Conservation (phyloP, 2,888 invertebrate species). For the Nephrotoma flavescens region DNA sequence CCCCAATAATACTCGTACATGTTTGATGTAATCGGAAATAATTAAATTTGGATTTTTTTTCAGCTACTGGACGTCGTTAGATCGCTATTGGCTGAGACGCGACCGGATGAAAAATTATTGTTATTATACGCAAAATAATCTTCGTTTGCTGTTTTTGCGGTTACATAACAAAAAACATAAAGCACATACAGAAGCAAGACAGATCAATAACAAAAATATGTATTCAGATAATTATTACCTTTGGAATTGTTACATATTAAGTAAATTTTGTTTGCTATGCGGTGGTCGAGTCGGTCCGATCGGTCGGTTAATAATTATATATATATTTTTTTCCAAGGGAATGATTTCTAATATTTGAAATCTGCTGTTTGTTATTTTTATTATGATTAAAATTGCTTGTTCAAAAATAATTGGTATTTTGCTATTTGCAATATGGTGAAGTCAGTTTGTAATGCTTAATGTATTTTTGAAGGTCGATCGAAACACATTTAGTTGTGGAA, state of each 20-base stretch:
- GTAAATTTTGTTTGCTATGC: not conserved
- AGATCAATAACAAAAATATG: not conserved
- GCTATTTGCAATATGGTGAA: not conserved
- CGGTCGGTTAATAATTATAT: not conserved
- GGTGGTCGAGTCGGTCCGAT: not conserved
- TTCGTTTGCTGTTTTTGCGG: not conserved
- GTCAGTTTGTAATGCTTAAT: no score
- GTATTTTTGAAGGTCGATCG: no score
- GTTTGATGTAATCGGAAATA: not conserved
- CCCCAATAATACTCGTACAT: not conserved
- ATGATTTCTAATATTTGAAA: not conserved
- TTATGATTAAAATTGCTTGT: not conserved
- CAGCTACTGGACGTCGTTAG: not conserved
- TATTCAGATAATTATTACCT: not conserved
- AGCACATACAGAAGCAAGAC: not conserved
- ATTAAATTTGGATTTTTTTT: not conserved
- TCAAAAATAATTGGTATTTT: not conserved
- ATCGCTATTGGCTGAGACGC: not conserved
- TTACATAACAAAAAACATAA: not conserved
- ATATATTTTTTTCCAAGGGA: not conserved
- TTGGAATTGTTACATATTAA: not conserved
- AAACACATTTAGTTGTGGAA: no score
- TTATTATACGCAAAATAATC: not conserved
- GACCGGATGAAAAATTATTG: not conserved
- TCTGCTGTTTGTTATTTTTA: not conserved